Percentiles rank a stretch among this genome's conserved stretches.
phyloP scores from a whole-genome alignment of 37 sponge, comb jelly and placozoan genomes.

The Sycon ciliatum region DNA sequence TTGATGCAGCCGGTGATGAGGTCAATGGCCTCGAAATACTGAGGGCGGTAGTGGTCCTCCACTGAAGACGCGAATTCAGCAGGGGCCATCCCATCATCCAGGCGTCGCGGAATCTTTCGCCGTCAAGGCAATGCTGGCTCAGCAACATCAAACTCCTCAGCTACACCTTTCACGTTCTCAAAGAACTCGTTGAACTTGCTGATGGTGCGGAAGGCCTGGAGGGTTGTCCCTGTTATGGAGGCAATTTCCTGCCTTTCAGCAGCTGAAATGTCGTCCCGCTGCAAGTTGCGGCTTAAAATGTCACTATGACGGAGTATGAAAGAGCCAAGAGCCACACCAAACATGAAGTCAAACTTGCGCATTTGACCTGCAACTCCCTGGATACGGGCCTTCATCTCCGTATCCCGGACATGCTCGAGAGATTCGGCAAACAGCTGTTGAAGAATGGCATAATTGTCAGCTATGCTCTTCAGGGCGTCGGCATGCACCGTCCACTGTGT shows the following conservation, averaged over 20 bases:
- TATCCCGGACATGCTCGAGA: neutral
- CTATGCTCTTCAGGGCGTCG: neutral
- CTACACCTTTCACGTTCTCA: neutral
- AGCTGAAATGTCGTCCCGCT: neutral
- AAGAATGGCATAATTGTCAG: neutral
- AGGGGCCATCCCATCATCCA: slow-evolving; percentile 1
- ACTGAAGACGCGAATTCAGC: neutral
- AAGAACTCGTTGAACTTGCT: neutral
- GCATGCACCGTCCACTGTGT: slow-evolving; percentile 11
- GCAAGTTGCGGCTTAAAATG: neutral
- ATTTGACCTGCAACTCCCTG: slow-evolving; percentile 2
- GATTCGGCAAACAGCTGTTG: slow-evolving; percentile 14
- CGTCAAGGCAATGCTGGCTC: neutral
- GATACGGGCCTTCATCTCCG: neutral
- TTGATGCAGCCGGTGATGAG: neutral
- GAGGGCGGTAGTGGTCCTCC: neutral
- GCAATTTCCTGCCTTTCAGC: neutral
- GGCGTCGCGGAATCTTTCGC: neutral
- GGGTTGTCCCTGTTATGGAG: neutral
- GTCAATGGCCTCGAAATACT: slow-evolving; percentile 19
- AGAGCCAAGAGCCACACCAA: neutral
- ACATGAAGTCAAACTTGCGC: neutral
- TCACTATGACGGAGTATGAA: neutral
- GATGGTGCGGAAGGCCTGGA: neutral
- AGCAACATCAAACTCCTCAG: neutral